Conservation (phyloP, 2,113 vertebrate species). For the Camelus bactrianus region DNA sequence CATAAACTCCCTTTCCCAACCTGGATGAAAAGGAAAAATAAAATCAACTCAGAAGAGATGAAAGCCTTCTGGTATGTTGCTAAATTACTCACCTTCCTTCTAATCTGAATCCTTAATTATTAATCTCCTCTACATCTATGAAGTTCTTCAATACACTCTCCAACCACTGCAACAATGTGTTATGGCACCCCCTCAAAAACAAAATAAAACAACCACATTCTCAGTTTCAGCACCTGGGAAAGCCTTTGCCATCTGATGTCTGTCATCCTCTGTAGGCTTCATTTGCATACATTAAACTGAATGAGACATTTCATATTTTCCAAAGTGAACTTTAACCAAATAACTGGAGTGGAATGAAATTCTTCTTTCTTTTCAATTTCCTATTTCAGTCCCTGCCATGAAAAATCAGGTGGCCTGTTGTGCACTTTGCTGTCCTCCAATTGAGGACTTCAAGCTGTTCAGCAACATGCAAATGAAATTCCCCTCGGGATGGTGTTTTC, state of each 20-base stretch:
- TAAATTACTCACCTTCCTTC: neutral
- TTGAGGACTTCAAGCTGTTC: constrained; percentile 50
- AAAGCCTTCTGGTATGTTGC: neutral
- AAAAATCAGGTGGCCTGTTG: neutral
- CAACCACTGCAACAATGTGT: neutral
- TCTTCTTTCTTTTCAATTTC: neutral
- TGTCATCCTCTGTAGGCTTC: constrained; percentile 20
- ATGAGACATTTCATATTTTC: neutral
- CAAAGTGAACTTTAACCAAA: neutral
- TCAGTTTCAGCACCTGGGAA: neutral
- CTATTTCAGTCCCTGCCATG: neutral
- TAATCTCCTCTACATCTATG: neutral
- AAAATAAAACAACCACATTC: neutral
- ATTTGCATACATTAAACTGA: neutral
- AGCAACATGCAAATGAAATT: neutral
- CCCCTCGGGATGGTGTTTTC: neutral
- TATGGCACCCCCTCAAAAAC: neutral
- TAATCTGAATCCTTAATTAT: neutral
- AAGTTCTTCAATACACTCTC: neutral
- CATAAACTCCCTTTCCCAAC: neutral
- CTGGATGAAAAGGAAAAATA: neutral
- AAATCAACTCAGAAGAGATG: constrained; percentile 19
- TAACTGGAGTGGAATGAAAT: neutral
- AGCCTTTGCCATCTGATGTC: neutral
- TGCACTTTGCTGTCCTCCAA: neutral